Evolutionary conservation across 2,888 invertebrate genomes (phyloP).

Genomic region (Spicauda simplicius): DNA sequence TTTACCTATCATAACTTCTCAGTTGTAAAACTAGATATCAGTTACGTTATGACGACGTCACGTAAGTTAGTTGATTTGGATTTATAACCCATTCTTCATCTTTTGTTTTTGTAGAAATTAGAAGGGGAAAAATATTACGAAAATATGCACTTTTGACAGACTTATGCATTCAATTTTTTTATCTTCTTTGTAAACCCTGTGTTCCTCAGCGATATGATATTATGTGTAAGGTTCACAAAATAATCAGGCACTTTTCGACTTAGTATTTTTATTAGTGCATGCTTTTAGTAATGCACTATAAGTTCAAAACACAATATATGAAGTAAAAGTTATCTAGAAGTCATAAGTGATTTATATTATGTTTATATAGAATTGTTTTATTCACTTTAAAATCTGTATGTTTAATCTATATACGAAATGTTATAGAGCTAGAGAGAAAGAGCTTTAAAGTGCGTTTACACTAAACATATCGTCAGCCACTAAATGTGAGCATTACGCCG

Average conservation of each 20-base stretch:
- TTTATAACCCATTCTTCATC: neutral
- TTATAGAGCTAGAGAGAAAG: conserved; percentile 47
- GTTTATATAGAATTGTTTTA: neutral
- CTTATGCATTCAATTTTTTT: conserved; percentile 9
- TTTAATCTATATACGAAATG: conserved; percentile 11
- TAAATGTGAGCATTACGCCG: too few species aligned
- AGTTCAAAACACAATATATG: neutral
- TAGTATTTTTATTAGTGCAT: conserved; percentile 2
- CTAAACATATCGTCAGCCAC: too few species aligned
- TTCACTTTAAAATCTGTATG: conserved; percentile 17
- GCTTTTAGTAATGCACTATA: too few species aligned
- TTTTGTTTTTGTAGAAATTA: neutral
- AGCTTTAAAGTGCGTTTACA: conserved; percentile 38
- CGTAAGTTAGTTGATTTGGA: neutral
- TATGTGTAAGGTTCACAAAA: conserved; percentile 46
- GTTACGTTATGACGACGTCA: neutral
- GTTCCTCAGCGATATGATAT: conserved; percentile 69
- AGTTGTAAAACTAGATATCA: neutral
- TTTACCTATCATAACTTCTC: neutral
- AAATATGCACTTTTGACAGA: conserved; percentile 29
- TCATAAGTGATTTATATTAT: neutral
- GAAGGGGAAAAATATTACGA: conserved; percentile 2
- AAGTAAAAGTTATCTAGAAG: neutral
- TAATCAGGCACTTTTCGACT: conserved; percentile 53
- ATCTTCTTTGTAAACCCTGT: conserved; percentile 58